Evolutionary conservation across 2,113 vertebrate species (phyloP), one percentile per base, ranked within the genome.

Genomic region (Monopterus albus): DNA sequence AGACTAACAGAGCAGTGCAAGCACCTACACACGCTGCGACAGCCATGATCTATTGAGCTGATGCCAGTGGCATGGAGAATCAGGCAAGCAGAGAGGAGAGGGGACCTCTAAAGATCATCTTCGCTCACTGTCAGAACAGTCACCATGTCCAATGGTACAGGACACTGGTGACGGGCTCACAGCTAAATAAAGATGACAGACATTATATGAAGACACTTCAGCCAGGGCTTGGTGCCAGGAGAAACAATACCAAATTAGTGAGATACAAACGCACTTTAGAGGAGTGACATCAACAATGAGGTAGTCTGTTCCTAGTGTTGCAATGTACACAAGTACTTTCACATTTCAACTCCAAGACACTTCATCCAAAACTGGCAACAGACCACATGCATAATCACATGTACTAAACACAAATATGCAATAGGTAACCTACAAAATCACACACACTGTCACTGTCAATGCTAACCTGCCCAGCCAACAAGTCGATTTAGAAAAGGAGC

Each of bases 1-100:
- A 93, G 91, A 87, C 88, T 88, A 93, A 92, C 92, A 91, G 91
- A 92, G 92, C 91, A 59, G 92, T 89, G 92, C 93, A 92, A 92
- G 91, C 92, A 92, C 91, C 92, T 90, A 92, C 93, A 93, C 89
- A 87, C 69, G 69, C 87, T 55, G 83, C 88, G 93, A 93, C 93
- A 94, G 92, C 84, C 84, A 74, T 93, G 92, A 93, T 93, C 91
- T 93, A 93, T 94, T 88, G 83, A 85, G 92, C 86, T 62, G 84
- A 89, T 88, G 91, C 88, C 85, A 72, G 80, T 81, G 78, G 91
- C 92, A 91, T 83, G 86, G 86, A 91, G 87, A 92, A 90, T 84
- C 87, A 87, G 81, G 74, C 23, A 20, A 78, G 76, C 60, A 40
- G 73, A 36, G 70, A 75, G 58, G 74, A 83, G 64, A 78, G 60